phyloP scores from a whole-genome alignment of 2,888 invertebrate species.

The Sphaerolaimus hirsutus region DNA sequence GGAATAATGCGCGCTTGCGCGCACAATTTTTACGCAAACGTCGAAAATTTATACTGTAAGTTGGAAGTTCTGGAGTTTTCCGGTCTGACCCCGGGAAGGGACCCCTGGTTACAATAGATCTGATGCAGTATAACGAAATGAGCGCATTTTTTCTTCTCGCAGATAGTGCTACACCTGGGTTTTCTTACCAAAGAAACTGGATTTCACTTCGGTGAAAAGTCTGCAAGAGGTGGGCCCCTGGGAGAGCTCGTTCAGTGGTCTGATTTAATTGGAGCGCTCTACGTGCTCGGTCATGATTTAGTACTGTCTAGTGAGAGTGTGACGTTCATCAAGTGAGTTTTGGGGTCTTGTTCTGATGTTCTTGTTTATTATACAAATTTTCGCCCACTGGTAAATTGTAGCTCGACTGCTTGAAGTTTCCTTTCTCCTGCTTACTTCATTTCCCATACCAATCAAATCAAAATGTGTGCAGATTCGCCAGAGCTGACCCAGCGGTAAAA shows the following conservation, averaged over 20 bases:
- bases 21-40: too few species aligned
- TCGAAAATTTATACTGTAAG: too few species aligned
- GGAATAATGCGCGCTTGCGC: too few species aligned
- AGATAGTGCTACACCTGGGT: constrained; percentile 29
- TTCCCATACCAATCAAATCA: too few species aligned
- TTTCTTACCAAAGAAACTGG: constrained; percentile 27
- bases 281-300: constrained; percentile 29
- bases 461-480: not conserved
- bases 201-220: constrained; percentile 28
- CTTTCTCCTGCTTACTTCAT: too few species aligned
- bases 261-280: constrained; percentile 28
- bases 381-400: too few species aligned
- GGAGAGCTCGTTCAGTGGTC: constrained; percentile 33
- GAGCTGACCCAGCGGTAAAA: constrained; percentile 6
- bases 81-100: too few species aligned
- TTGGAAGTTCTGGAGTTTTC: too few species aligned
- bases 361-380: too few species aligned
- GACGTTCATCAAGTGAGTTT: constrained; percentile 7
- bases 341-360: not conserved
- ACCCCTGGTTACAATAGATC: too few species aligned
- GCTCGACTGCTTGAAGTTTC: too few species aligned
- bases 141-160: not conserved
- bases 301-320: constrained; percentile 27
- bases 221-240: constrained; percentile 30
- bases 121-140: not conserved